Base-by-base conservation (phyloP, 2,797 vertebrate genomes). In the Notamacropus eugenii region DNA sequence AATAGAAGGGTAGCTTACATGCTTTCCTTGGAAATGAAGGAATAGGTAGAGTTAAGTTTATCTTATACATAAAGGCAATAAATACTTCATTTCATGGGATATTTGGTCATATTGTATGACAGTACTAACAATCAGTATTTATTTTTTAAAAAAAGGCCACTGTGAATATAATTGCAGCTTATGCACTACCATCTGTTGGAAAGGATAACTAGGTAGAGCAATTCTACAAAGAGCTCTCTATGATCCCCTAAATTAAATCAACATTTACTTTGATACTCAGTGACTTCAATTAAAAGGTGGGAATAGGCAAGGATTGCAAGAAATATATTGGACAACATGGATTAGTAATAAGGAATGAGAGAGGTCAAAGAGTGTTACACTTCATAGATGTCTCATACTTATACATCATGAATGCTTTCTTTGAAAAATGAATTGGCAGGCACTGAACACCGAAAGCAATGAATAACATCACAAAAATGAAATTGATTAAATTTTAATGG, bases 231-330 rank as follows among this genome's bases (percentile, higher is more conserved):
- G 74, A 87, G 22, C 74, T 87, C 40, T 87, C 22, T 50, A 27
- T 50, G 74, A 50, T 87, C 74, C 22, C 74, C 74, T 87, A 87
- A 87, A 87, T 87, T 87, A 87, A 87, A 87, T 87, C 74, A 87
- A 87, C 74, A 87, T 87, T 87, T 87, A 87, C 74, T 87, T 87
- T 87, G 74, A 87, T 87, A 87, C 40, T 87, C 40, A 87, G 74
- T 87, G 74, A 87, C 74, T 87, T 87, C 74, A 87, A 87, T 87
- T 87, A 87, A 87, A 87, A 87, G 74, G 74, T 87, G 74, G 40
- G 74, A 87, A 87, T 87, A 87, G 40, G 74, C 74, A 87, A 87
- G 74, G 74, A 87, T 87, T 87, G 74, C 40, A 87, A 46, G 74
- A 87, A 87, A 87, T 87, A 87, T 87, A 87, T 87, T 87, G 74